Conservation (phyloP, 2,113 vertebrate genomes). For the Pelusios castaneus region DNA sequence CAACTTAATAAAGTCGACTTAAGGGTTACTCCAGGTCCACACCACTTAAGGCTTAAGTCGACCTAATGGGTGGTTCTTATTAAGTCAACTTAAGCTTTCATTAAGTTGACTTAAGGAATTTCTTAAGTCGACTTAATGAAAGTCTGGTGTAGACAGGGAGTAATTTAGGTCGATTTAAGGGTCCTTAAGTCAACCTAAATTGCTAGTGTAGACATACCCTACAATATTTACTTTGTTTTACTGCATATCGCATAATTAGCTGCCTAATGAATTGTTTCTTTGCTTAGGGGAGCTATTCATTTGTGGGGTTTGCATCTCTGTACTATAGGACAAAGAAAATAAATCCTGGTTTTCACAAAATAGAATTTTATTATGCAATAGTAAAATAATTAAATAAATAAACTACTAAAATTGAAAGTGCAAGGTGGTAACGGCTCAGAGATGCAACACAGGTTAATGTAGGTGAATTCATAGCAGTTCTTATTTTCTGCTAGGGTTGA, state of each 20-base stretch:
- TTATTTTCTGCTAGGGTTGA: neutral
- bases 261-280: neutral
- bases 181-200: no score
- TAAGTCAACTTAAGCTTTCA: no score
- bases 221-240: neutral
- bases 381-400: neutral
- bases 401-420: neutral
- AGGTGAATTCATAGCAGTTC: neutral
- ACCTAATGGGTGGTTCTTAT: no score
- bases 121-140: no score
- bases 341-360: neutral
- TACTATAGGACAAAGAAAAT: neutral
- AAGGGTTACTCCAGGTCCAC: no score
- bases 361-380: neutral
- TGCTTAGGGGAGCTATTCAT: neutral
- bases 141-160: no score
- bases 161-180: no score
- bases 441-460: neutral
- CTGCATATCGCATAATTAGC: neutral
- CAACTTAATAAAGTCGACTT: no score
- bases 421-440: no score
- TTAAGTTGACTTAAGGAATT: no score
- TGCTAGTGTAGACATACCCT: no score
- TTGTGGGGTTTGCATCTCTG: neutral
- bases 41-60: no score